These are phyloP conservation scores for Globodera ellingtonae DNA, from an alignment of 1,140 invertebrate genomes.

Conservation along the genomic window DNA sequence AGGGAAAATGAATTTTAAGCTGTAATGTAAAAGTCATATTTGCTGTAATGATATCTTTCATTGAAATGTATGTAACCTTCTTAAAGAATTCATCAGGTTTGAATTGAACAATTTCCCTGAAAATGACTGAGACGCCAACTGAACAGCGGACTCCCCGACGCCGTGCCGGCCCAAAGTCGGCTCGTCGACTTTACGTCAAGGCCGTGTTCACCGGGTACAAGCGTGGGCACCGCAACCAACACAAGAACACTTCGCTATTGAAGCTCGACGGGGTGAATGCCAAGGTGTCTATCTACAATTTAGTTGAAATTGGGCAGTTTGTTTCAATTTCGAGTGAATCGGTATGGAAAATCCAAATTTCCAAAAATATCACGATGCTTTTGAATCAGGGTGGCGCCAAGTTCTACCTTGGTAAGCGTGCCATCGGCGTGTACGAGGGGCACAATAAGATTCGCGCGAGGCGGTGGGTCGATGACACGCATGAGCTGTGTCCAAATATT, in stretches of 20 bases:
- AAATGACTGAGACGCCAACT: conserved; percentile 10
- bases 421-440: conserved; percentile 92
- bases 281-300: conserved; percentile 66
- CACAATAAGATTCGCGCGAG: conserved; percentile 76
- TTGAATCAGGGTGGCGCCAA: conserved; percentile 74
- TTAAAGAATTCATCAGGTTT: conserved; percentile 1
- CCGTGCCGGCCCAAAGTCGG: conserved; percentile 37
- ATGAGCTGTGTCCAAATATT: conserved; percentile 34
- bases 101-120: background rate
- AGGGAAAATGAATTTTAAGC: background rate
- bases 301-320: no score
- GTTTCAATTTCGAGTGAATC: no score
- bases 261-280: conserved; percentile 86
- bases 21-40: background rate
- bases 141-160: conserved; percentile 8
- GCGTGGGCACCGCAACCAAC: conserved; percentile 91
- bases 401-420: conserved; percentile 94
- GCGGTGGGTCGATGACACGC: conserved; percentile 75
- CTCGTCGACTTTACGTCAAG: conserved; percentile 37
- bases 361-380: no score
- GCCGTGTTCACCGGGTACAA: conserved; percentile 97
- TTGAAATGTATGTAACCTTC: background rate
- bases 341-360: no score
- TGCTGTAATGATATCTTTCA: background rate
- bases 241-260: conserved; percentile 91